Evolutionary conservation across 2,888 invertebrate genomes (phyloP).

Genomic region (Nephrotoma appendiculata): DNA sequence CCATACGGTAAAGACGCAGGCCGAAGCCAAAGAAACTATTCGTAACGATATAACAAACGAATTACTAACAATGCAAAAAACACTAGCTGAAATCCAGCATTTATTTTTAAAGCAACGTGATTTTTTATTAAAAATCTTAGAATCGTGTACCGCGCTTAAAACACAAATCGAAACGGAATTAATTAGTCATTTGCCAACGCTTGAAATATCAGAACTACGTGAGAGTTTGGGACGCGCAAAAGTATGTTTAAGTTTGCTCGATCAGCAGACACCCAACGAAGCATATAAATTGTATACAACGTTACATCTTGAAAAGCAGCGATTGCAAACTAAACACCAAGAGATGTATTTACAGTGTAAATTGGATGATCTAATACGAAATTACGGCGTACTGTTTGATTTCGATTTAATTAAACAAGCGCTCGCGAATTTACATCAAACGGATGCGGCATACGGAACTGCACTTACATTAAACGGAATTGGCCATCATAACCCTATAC

Average conservation of each 20-base stretch:
- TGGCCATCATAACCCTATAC: conserved; percentile 48
- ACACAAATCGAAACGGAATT: conserved; percentile 61
- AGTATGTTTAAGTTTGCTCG: conserved; percentile 41
- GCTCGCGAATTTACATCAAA: conserved; percentile 43
- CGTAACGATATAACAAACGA: conserved; percentile 50
- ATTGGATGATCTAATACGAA: conserved; percentile 52
- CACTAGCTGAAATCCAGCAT: conserved; percentile 54
- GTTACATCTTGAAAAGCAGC: conserved; percentile 48
- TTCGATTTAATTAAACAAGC: conserved; percentile 52
- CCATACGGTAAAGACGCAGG: conserved; percentile 52
- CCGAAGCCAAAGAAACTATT: conserved; percentile 50
- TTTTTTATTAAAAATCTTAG: conserved; percentile 54
- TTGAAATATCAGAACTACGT: conserved; percentile 49
- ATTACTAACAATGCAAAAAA: conserved; percentile 50
- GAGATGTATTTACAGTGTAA: conserved; percentile 59
- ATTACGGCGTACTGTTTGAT: conserved; percentile 50
- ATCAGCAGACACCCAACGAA: conserved; percentile 38
- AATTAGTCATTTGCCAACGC: conserved; percentile 48
- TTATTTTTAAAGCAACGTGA: conserved; percentile 55
- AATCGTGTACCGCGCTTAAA: conserved; percentile 58
- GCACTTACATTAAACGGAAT: conserved; percentile 13
- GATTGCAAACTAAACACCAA: conserved; percentile 50
- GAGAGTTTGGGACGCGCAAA: conserved; percentile 46
- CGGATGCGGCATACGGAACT: conserved; percentile 21
- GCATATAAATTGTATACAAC: conserved; percentile 45